phyloP scores from a whole-genome alignment of 2,888 invertebrate species.

The Dicranocentrus wangi region DNA sequence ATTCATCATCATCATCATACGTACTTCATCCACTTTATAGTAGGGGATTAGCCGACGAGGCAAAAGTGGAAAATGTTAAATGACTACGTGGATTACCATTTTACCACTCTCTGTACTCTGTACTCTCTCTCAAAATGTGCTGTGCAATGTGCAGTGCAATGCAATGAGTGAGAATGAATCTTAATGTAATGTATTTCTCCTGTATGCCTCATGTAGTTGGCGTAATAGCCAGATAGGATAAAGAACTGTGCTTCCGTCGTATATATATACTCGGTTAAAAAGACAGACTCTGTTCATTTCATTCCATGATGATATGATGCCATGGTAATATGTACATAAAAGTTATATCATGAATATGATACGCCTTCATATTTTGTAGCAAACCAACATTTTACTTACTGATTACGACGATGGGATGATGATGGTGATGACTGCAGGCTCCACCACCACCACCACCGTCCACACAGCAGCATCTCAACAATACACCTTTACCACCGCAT shows the following conservation, averaged over 20 bases:
- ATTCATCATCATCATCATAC: background rate
- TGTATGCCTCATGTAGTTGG: background rate
- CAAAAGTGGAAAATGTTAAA: background rate
- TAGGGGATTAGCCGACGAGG: conserved; percentile 1
- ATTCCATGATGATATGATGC: background rate
- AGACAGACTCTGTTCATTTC: background rate
- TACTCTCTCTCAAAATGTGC: too few relatives aligned
- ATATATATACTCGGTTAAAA: background rate
- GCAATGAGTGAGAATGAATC: too few relatives aligned
- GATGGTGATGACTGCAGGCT: background rate
- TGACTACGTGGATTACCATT: background rate
- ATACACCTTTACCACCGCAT: too few relatives aligned
- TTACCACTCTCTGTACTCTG: too few relatives aligned
- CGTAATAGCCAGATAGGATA: conserved; percentile 1
- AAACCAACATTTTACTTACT: conserved; percentile 44
- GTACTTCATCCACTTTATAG: background rate
- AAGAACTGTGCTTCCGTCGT: background rate
- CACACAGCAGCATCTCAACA: too few relatives aligned
- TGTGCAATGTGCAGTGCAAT: too few relatives aligned
- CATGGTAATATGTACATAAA: background rate
- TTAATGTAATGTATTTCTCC: background rate
- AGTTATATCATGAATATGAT: background rate
- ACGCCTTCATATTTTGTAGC: background rate
- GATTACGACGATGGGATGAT: conserved; percentile 3
- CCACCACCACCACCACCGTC: background rate